Base-by-base conservation (phyloP, 2,888 invertebrate genomes). In the Liodrosophila aerea region DNA sequence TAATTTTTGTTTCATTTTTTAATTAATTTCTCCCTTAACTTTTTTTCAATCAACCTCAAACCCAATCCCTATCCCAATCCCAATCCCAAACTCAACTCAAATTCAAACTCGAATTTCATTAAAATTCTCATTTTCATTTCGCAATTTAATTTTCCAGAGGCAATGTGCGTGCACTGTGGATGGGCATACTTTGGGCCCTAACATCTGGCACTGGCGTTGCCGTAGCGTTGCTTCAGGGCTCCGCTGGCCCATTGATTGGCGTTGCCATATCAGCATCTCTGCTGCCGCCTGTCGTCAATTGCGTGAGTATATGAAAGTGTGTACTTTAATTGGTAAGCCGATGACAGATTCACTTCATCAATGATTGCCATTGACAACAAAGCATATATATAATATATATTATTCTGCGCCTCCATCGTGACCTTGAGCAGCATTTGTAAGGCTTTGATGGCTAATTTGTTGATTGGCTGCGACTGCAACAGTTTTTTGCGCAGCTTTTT, bases 231-330 rank as follows among this genome's bases (percentile, higher is more conserved):
- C 91, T 96, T 0, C 95, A 96, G 85, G 96, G 96, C 30, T 96
- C 95, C 86, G 94, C 94, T 34, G 96, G 96, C 0, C 96, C 96
- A 0, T 90, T 96, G 44, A 96, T 96, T 66, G 96, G 96, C 58
- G 96, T 96, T 49, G 96, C 96, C n/a, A 96, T 96, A 87, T 96
- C 96, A 12, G 96, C 96, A 0, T 96, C 96, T 0, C 91, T 96
- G 47, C 88, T 96, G 59, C 96, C 96, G 13, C 96, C 96, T 3
- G 95, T 95, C 53, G 96, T 96, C 16, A 96, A 96, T 90, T 95
- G 95, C 85, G 96, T 94, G 91, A 92, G 93, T 91, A 69, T 47
- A 27, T n/a, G n/a, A n/a, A 13, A 18, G 22, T 4, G 33, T 5
- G 18, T 11, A 7, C 15, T 27, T 54, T 33, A 22, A 39, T 39